Conservation (phyloP, 2,888 invertebrate genomes). For the Oscheius myriophilus region DNA sequence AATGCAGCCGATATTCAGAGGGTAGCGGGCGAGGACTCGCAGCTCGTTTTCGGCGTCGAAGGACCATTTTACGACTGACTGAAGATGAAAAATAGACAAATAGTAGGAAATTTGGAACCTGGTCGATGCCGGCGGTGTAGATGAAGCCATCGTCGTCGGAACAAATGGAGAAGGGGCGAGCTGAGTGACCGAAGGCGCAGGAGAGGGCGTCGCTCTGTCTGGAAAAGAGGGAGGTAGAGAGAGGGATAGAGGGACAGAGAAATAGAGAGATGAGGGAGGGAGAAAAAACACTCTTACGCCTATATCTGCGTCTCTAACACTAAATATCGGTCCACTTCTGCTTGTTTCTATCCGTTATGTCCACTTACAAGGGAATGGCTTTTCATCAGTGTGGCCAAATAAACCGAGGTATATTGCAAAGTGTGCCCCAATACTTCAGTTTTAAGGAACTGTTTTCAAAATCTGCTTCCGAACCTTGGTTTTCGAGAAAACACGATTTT, state of each 20-base stretch:
- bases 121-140: constrained; percentile 50
- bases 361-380: too few species aligned
- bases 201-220: neutral
- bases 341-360: too few species aligned
- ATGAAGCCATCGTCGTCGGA: constrained; percentile 24
- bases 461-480: too few species aligned
- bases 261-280: neutral
- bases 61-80: constrained; percentile 27
- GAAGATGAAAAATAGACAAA: neutral
- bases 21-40: neutral
- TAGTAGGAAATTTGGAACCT: constrained; percentile 17
- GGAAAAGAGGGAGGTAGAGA: neutral
- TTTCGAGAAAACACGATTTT: too few species aligned
- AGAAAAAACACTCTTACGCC: neutral
- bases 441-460: too few species aligned
- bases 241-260: neutral
- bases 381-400: too few species aligned
- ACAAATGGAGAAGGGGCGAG: constrained; percentile 46
- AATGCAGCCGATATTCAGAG: constrained; percentile 23
- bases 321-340: too few species aligned
- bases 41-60: neutral
- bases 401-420: too few species aligned
- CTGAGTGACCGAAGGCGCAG: constrained; percentile 44
- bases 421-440: too few species aligned
- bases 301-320: too few species aligned